Base-by-base conservation (phyloP, 1,140 invertebrate genomes). In the Cecropterus lyciades region DNA sequence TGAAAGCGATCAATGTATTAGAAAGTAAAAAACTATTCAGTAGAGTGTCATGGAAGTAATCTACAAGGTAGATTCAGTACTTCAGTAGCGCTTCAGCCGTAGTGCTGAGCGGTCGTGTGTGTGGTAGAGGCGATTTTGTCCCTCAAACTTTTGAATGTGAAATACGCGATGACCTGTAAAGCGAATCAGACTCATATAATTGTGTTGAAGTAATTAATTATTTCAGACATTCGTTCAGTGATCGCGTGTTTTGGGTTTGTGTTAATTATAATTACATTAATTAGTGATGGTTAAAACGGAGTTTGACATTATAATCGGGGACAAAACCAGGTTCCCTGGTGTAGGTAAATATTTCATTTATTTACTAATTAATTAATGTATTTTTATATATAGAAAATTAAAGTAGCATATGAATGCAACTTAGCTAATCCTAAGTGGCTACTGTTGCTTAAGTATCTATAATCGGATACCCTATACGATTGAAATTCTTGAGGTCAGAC, bases 41-140 rank as follows among this genome's bases (percentile, higher is more conserved):
- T 16, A 9, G 11, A 30, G 3, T 15, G 37, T 7, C 10, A 37
- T 0, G 7, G 42, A 63, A 43, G 16, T 48, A 33, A 37, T 52
- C 30, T 40, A 30, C n/a, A 55, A 57, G 42, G 15, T 24, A 63
- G 17, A 33, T 14, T 17, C 45, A 56, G 56, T 52, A 55, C 66
- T 77, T 80, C 78, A 85, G 84, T 87, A 73, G 30, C 65, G 79
- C 73, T 79, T 79, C 67, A 73, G 82, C 82, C 65, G 73, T 81
- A 63, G 65, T 11, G 75, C 74, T 77, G 84, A 64, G 64, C 75
- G 65, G 72, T 68, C 65, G 81, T 79, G n/a, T 17, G 51, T 52
- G 13, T 30, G 13, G 63, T 40, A 48, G 51, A 72, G 75, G 76
- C 77, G 72, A 80, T 82, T 81, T 83, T 72, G 42, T 45, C 72